phyloP scores from a whole-genome alignment of 2,113 vertebrate genomes.

The Poeciliopsis prolifica region DNA sequence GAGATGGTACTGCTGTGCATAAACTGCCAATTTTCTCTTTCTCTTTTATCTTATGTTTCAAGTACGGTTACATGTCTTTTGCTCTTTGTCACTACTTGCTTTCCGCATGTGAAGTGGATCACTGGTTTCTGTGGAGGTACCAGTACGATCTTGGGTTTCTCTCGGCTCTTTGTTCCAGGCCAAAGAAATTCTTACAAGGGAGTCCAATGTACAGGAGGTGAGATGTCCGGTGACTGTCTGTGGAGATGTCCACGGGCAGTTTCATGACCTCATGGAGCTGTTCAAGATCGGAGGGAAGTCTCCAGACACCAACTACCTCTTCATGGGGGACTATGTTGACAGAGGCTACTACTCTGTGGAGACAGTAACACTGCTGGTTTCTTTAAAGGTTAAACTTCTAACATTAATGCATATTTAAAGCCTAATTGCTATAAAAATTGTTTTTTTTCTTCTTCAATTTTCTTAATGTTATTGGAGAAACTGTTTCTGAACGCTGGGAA shows the following conservation, averaged over 20 bases:
- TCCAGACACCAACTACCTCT: conserved; percentile 98
- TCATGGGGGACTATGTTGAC: conserved; percentile 85
- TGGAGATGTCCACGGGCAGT: conserved; percentile 82
- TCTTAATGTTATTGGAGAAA: no score
- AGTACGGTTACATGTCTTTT: no score
- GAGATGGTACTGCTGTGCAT: no score
- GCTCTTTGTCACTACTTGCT: no score
- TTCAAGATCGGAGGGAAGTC: conserved; percentile 91
- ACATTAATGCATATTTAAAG: background rate
- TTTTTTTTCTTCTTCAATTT: no score
- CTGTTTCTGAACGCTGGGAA: no score
- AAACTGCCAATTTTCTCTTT: no score
- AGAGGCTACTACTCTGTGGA: conserved; percentile 91
- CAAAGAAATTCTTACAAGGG: conserved; percentile 97
- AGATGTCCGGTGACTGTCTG: conserved; percentile 96
- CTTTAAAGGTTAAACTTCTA: conserved; percentile 89
- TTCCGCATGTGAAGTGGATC: no score
- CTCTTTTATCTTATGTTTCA: no score
- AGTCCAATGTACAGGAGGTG: conserved; percentile 97
- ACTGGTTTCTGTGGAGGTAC: background rate
- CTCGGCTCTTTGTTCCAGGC: conserved; percentile 77
- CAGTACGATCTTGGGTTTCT: conserved; percentile 1
- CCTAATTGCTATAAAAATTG: no score
- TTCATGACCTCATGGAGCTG: conserved; percentile 83
- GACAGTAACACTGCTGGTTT: conserved; percentile 95